Percentiles rank a stretch among this genome's conserved stretches.
These are phyloP conservation scores for Progne subis DNA, from an alignment of 2,113 vertebrate genomes.

Conservation along the genomic window DNA sequence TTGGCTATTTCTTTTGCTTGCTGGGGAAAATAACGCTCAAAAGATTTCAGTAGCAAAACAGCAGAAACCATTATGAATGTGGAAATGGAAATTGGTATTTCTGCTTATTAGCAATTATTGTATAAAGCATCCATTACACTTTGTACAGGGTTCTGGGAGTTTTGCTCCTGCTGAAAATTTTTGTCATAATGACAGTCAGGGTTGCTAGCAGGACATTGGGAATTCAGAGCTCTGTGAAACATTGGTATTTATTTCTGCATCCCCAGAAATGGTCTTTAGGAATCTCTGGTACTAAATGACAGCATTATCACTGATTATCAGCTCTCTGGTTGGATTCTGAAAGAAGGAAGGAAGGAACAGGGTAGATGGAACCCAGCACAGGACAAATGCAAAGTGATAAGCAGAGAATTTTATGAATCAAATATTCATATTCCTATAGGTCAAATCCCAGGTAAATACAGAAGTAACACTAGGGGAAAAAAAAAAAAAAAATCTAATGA, in stretches of 20 bases:
- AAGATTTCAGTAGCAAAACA: neutral
- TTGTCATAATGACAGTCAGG: neutral
- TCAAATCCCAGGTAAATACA: neutral
- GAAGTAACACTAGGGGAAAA: neutral
- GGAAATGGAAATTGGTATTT: neutral
- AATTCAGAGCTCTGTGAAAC: neutral
- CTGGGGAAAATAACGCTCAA: neutral
- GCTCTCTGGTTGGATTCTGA: neutral
- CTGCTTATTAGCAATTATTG: neutral
- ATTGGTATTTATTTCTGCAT: neutral
- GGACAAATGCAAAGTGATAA: neutral
- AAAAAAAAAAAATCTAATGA: neutral
- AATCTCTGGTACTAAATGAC: neutral
- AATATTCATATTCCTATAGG: neutral
- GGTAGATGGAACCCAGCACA: neutral
- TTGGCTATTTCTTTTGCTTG: neutral
- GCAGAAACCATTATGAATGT: neutral
- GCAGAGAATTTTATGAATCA: neutral
- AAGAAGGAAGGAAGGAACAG: accelerated
- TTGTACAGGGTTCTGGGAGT: accelerated
- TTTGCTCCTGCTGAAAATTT: neutral
- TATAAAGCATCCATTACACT: neutral
- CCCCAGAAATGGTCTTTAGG: neutral
- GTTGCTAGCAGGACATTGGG: neutral
- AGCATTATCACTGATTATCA: neutral